phyloP scores from a whole-genome alignment of 2,888 invertebrate genomes.

The Pardosa pseudoannulata region DNA sequence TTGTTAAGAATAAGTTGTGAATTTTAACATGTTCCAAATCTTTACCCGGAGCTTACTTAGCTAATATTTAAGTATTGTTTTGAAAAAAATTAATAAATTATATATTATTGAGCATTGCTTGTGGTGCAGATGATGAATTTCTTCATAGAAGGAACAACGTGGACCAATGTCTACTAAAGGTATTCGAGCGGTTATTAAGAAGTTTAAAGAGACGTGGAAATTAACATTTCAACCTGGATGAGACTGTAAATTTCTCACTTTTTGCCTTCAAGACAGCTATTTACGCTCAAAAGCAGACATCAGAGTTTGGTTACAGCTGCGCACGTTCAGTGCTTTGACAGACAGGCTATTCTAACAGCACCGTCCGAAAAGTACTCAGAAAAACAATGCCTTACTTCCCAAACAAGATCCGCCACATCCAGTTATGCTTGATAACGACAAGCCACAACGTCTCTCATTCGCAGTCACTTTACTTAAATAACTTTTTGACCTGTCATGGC shows the following conservation, averaged over 20 bases:
- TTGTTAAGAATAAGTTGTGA: too few species aligned
- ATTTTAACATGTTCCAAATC: too few species aligned
- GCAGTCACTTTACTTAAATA: constrained; percentile 2
- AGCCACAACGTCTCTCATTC: not conserved
- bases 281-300: not conserved
- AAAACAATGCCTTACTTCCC: constrained; percentile 8
- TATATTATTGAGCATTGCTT: not conserved
- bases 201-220: constrained; percentile 4
- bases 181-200: constrained; percentile 8
- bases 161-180: constrained; percentile 13
- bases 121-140: not conserved
- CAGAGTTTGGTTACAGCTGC: too few species aligned
- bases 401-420: constrained; percentile 16
- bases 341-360: too few species aligned
- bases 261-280: constrained; percentile 12
- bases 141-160: not conserved
- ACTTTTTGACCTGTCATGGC: constrained; percentile 9
- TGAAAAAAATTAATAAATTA: too few species aligned
- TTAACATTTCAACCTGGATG: not conserved
- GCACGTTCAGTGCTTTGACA: constrained; percentile 10
- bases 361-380: constrained; percentile 20
- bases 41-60: too few species aligned
- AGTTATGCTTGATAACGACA: not conserved
- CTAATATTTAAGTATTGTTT: too few species aligned
- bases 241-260: not conserved